phyloP scores from a whole-genome alignment of 2,113 vertebrate species.

The Paracanthobrama guichenoti region DNA sequence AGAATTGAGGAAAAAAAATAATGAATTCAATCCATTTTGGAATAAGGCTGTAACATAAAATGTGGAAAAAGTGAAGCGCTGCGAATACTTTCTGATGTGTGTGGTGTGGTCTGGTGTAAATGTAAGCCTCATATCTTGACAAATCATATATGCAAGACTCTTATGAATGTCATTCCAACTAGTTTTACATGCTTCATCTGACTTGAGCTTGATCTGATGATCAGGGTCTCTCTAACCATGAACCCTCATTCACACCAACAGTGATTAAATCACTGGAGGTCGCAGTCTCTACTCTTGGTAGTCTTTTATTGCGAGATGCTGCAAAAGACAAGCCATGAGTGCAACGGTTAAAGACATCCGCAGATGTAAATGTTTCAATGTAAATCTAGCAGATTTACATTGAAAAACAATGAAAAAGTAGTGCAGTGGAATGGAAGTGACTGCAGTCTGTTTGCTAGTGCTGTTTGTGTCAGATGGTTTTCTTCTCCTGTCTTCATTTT shows the following conservation, averaged over 20 bases:
- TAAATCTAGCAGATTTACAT: too few relatives aligned
- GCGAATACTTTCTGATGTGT: too few relatives aligned
- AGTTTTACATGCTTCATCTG: not conserved
- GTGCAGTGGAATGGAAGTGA: not conserved
- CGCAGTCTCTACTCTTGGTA: not conserved
- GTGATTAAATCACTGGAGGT: not conserved
- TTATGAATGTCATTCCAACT: slow-evolving; percentile 14
- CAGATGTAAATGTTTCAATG: too few relatives aligned
- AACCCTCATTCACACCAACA: not conserved
- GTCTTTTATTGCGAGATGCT: not conserved
- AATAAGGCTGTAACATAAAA: too few relatives aligned
- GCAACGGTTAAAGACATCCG: too few relatives aligned
- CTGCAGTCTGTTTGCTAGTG: not conserved
- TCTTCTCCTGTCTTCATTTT: slow-evolving; percentile 57
- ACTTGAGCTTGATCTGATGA: not conserved
- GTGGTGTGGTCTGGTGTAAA: slow-evolving; percentile 42
- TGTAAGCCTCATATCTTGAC: slow-evolving; percentile 17
- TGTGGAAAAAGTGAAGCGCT: too few relatives aligned
- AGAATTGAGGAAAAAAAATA: too few relatives aligned
- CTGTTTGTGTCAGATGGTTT: slow-evolving; percentile 47
- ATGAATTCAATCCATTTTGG: too few relatives aligned
- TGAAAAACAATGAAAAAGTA: too few relatives aligned
- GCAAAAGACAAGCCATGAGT: not conserved
- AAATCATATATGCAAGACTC: not conserved
- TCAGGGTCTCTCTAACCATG: not conserved